These are phyloP conservation scores for Matsumurasca onukii DNA, from an alignment of 1,140 invertebrate species.

Conservation along the genomic window DNA sequence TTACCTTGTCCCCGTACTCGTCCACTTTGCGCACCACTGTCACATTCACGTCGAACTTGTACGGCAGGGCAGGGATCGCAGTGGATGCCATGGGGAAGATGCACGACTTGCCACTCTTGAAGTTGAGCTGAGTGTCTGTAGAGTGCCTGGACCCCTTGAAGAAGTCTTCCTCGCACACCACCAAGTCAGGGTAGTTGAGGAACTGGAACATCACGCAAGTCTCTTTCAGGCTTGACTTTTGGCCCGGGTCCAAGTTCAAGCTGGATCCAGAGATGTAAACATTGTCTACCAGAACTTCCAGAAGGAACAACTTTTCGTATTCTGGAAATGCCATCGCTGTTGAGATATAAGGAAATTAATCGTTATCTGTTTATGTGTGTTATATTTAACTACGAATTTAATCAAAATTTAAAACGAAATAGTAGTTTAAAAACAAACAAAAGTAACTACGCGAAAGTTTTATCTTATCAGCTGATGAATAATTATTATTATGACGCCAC, in stretches of 20 bases:
- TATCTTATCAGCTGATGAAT: too few species aligned
- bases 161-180: constrained; percentile 57
- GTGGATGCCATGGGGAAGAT: constrained; percentile 48
- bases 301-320: constrained; percentile 54
- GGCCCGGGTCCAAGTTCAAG: constrained; percentile 2
- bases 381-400: too few species aligned
- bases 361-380: too few species aligned
- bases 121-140: constrained; percentile 46
- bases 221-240: constrained; percentile 41
- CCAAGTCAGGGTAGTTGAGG: constrained; percentile 52
- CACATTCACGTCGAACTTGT: constrained; percentile 4
- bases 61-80: neutral
- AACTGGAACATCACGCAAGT: constrained; percentile 55
- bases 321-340: neutral
- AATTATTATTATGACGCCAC: too few species aligned
- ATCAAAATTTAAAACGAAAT: too few species aligned
- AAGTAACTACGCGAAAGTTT: too few species aligned
- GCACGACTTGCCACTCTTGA: constrained; percentile 57
- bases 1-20: neutral
- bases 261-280: constrained; percentile 45
- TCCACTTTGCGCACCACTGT: neutral
- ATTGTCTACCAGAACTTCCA: constrained; percentile 57
- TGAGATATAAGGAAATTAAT: too few species aligned
- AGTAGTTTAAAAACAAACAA: too few species aligned
- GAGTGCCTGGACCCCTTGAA: constrained; percentile 43